Conservation (phyloP, 2,888 invertebrate species). For the Hypercompe scribonia region DNA sequence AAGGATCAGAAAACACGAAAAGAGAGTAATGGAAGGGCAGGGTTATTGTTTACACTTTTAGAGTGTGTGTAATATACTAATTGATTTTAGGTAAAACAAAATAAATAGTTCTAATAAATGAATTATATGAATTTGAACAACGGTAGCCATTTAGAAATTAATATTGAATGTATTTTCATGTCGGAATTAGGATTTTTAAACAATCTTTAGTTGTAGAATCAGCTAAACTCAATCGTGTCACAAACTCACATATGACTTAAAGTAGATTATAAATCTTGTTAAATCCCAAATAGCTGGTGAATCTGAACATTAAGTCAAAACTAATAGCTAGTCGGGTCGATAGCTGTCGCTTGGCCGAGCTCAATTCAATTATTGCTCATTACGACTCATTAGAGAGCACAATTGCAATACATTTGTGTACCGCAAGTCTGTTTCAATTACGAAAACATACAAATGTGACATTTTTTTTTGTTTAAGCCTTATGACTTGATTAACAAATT, state of each 20-base stretch:
- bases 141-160: too few relatives aligned
- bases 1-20: too few relatives aligned
- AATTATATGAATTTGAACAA: too few relatives aligned
- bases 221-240: neutral
- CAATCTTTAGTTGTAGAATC: neutral
- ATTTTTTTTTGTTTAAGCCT: too few relatives aligned
- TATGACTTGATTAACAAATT: too few relatives aligned
- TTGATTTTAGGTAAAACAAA: too few relatives aligned
- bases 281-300: conserved; percentile 34
- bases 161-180: too few relatives aligned
- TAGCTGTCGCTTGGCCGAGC: conserved; percentile 28
- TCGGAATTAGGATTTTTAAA: too few relatives aligned
- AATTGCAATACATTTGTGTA: conserved; percentile 40
- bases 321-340: conserved; percentile 34
- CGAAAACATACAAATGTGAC: neutral
- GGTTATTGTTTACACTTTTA: too few relatives aligned
- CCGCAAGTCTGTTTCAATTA: neutral
- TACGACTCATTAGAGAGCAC: conserved; percentile 43
- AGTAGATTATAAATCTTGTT: conserved; percentile 28
- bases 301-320: conserved; percentile 44
- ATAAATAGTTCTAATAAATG: too few relatives aligned
- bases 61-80: too few relatives aligned
- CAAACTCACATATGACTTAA: conserved; percentile 27
- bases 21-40: too few relatives aligned
- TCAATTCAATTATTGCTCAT: conserved; percentile 52